Evolutionary conservation across 1,140 invertebrate genomes (phyloP).

Genomic region (Drosophila tropicalis): DNA sequence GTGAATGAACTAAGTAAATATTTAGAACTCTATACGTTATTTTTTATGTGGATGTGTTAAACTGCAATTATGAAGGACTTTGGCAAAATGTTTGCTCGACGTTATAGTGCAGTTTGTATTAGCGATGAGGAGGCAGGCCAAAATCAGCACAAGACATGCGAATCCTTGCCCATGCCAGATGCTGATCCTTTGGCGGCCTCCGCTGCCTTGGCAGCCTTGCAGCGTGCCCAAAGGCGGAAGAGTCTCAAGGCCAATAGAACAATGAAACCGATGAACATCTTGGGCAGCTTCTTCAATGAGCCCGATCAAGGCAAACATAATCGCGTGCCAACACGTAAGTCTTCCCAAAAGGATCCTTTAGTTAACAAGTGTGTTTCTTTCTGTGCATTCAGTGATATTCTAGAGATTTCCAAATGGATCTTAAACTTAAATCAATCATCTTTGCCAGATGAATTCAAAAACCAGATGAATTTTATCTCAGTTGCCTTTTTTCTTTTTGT

Average conservation of each 20-base stretch:
- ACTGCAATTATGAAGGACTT: slow-evolving; percentile 75
- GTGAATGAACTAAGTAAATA: slow-evolving; percentile 5
- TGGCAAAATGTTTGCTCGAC: slow-evolving; percentile 66
- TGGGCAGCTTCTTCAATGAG: slow-evolving; percentile 78
- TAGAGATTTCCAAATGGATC: slow-evolving; percentile 41
- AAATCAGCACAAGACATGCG: background rate
- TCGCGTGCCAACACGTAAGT: slow-evolving; percentile 80
- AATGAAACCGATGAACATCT: slow-evolving; percentile 66
- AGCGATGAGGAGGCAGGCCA: slow-evolving; percentile 54
- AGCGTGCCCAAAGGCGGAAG: slow-evolving; percentile 63
- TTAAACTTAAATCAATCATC: no score
- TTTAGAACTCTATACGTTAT: slow-evolving; percentile 2
- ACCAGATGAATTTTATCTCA: background rate
- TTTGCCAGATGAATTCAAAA: no score
- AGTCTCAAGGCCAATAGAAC: slow-evolving; percentile 75
- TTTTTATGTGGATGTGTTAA: slow-evolving; percentile 1
- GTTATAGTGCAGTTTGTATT: slow-evolving; percentile 71
- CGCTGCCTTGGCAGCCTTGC: slow-evolving; percentile 34
- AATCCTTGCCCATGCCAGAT: slow-evolving; percentile 28
- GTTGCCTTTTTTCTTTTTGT: background rate
- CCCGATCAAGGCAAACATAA: slow-evolving; percentile 52
- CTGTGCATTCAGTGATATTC: slow-evolving; percentile 14
- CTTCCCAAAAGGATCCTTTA: background rate
- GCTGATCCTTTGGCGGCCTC: slow-evolving; percentile 31
- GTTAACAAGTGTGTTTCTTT: background rate